A percentile compares a stretch with the other conserved stretches of the same genome.
Conservation (phyloP, 2,888 invertebrate genomes). For the Erebia ligea region DNA sequence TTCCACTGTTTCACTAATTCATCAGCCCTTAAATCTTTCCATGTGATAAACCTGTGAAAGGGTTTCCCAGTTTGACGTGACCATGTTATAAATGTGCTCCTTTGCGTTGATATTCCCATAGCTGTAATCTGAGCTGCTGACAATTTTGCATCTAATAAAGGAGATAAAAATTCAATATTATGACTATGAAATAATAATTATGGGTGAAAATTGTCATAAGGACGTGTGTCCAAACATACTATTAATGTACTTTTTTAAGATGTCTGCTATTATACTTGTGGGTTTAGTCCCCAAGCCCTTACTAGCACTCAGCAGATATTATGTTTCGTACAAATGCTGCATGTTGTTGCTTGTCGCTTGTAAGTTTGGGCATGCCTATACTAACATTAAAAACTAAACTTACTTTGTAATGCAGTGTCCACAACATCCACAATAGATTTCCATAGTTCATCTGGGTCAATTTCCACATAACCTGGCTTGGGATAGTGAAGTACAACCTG, state of each 20-base stretch:
- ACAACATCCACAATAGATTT: constrained; percentile 86
- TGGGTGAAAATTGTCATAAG: too few relatives aligned
- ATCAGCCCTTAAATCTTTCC: constrained; percentile 94
- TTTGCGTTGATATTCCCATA: constrained; percentile 92
- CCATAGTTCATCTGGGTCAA: constrained; percentile 93
- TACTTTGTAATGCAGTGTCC: constrained; percentile 87
- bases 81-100: constrained; percentile 94
- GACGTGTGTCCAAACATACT: too few relatives aligned
- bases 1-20: constrained; percentile 90
- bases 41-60: constrained; percentile 93
- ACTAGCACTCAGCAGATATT: too few relatives aligned
- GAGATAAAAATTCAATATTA: too few relatives aligned
- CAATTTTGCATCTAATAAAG: constrained; percentile 86
- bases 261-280: too few relatives aligned
- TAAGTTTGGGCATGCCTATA: too few relatives aligned
- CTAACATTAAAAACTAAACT: constrained; percentile 45
- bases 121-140: constrained; percentile 87
- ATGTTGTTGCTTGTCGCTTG: too few relatives aligned
- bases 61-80: constrained; percentile 88
- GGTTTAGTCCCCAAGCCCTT: too few relatives aligned
- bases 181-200: too few relatives aligned
- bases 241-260: too few relatives aligned
- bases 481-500: constrained; percentile 92
- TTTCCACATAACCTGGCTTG: constrained; percentile 91
- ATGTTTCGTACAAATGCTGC: too few relatives aligned